phyloP scores from a whole-genome alignment of 2,113 vertebrate genomes.

The Myotis brandtii region DNA sequence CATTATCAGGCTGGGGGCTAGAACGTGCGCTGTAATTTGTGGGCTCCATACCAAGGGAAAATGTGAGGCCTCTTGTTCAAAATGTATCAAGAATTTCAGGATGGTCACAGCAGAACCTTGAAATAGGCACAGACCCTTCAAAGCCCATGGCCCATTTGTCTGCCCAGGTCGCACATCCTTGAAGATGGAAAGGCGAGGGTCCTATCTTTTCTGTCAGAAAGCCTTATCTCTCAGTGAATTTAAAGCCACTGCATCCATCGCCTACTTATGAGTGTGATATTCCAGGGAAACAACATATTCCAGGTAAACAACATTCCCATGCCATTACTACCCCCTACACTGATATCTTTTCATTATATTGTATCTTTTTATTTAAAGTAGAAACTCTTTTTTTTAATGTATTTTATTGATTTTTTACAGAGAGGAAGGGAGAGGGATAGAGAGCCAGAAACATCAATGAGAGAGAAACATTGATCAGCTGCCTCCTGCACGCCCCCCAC shows the following conservation, averaged over 20 bases:
- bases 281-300: background rate
- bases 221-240: background rate
- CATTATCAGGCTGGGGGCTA: background rate
- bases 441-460: too few species aligned
- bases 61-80: background rate
- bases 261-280: background rate
- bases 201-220: background rate
- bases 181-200: rapidly evolving
- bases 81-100: background rate
- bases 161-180: background rate
- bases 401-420: too few species aligned
- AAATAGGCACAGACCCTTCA: background rate
- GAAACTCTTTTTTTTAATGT: too few species aligned
- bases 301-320: background rate
- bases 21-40: background rate
- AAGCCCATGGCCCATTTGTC: background rate
- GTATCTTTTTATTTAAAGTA: background rate
- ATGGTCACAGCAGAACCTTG: background rate
- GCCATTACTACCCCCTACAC: background rate
- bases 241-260: background rate
- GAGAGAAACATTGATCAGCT: too few species aligned
- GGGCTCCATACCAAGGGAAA: background rate
- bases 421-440: too few species aligned
- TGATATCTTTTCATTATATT: background rate
- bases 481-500: too few species aligned